Conservation (phyloP, 2,888 invertebrate genomes). For the Pristionchus maxplancki region DNA sequence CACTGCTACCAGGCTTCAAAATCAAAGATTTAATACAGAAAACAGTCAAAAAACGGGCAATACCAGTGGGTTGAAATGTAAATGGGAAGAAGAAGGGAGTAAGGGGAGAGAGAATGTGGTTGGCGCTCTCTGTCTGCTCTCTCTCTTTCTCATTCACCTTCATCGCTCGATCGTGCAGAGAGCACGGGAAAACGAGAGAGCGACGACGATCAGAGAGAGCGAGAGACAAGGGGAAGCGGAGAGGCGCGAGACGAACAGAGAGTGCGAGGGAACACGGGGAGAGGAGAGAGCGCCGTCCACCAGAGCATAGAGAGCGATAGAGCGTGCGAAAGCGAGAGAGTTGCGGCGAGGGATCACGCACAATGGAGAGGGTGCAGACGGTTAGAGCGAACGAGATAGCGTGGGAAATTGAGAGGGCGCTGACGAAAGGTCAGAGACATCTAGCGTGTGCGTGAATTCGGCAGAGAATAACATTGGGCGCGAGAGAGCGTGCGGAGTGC, state of each 20-base stretch:
- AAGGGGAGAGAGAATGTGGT: neutral
- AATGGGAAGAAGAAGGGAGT: neutral
- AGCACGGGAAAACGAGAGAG: neutral
- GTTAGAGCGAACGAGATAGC: neutral
- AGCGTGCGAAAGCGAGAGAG: neutral
- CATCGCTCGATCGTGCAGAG: conserved; percentile 15
- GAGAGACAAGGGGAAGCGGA: neutral
- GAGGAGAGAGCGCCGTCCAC: neutral
- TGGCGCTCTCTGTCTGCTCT: neutral
- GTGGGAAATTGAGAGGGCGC: neutral
- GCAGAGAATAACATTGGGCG: conserved; percentile 19
- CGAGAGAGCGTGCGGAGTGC: neutral
- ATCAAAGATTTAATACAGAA: neutral
- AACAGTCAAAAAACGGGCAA: neutral
- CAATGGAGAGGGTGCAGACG: neutral
- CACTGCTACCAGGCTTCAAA: neutral
- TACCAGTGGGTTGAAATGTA: conserved; percentile 22
- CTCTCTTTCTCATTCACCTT: conserved; percentile 39
- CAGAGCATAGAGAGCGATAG: neutral
- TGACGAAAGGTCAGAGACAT: conserved; percentile 20
- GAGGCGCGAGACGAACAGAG: neutral
- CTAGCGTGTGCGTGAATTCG: neutral
- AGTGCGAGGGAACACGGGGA: neutral
- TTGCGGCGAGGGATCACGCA: neutral
- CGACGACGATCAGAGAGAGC: neutral